Conservation (phyloP, 2,888 invertebrate species). For the Ophion ellenae region DNA sequence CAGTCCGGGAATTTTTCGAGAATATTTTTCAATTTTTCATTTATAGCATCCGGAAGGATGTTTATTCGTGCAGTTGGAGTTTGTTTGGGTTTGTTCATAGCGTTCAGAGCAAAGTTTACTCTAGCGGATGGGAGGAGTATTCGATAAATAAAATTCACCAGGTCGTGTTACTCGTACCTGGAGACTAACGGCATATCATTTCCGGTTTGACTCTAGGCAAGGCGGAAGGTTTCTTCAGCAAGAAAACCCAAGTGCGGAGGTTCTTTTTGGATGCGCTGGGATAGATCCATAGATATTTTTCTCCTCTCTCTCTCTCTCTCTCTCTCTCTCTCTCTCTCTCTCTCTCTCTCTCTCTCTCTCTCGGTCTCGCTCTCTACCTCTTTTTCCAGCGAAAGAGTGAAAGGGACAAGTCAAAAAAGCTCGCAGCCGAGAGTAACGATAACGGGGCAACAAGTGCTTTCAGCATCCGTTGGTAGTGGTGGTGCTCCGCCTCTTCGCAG, state of each 20-base stretch:
- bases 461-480: conserved; percentile 73
- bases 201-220: not conserved
- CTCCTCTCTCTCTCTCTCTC: conserved; percentile 2
- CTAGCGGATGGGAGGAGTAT: not conserved
- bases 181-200: not conserved
- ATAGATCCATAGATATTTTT: not conserved
- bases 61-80: not conserved
- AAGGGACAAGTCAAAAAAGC: conserved; percentile 48
- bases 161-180: not conserved
- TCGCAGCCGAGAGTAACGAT: conserved; percentile 72
- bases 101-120: not conserved
- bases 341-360: not conserved
- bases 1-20: not conserved
- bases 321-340: conserved; percentile 50
- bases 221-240: not conserved
- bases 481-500: conserved; percentile 63
- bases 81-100: not conserved
- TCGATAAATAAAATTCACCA: not conserved
- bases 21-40: not conserved
- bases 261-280: not conserved
- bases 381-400: conserved; percentile 30
- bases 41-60: not conserved
- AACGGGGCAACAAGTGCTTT: conserved; percentile 79
- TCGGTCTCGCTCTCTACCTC: conserved; percentile 46
- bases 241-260: not conserved